Conservation (phyloP, 2,113 vertebrate species). For the Cichladusa arquata region DNA sequence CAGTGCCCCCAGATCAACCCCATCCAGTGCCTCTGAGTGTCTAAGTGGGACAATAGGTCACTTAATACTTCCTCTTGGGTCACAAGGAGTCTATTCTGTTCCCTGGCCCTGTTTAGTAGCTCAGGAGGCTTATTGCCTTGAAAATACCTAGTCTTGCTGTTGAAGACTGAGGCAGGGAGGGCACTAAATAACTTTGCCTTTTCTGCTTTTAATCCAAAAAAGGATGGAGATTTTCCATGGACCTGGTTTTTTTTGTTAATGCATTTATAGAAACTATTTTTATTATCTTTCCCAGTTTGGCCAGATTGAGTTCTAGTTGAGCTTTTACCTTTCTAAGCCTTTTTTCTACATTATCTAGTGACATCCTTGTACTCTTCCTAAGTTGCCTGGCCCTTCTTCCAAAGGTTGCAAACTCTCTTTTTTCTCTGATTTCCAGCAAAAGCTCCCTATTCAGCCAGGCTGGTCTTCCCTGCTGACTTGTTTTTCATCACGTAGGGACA, state of each 20-base stretch:
- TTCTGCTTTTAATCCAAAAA: background rate
- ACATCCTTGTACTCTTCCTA: background rate
- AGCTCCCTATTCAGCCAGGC: background rate
- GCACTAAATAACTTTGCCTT: background rate
- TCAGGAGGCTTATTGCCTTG: background rate
- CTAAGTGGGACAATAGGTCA: background rate
- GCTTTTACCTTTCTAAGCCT: background rate
- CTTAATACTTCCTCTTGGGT: background rate
- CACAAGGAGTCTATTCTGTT: background rate
- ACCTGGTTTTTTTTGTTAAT: background rate
- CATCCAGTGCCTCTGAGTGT: background rate
- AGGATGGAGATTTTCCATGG: background rate
- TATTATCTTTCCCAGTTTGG: background rate
- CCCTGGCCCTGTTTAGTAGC: too few species aligned
- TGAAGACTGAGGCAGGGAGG: background rate
- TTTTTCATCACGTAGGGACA: rapidly evolving
- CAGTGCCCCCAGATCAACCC: too few species aligned
- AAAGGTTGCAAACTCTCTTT: background rate
- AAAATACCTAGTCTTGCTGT: background rate
- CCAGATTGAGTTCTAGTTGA: background rate
- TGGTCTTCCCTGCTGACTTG: background rate
- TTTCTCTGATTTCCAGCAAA: rapidly evolving
- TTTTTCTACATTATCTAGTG: background rate
- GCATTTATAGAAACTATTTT: background rate
- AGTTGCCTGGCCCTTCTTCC: background rate